These are phyloP conservation scores for Microcebus tavaratra DNA, from an alignment of 2,113 vertebrate genomes.

Conservation along the genomic window DNA sequence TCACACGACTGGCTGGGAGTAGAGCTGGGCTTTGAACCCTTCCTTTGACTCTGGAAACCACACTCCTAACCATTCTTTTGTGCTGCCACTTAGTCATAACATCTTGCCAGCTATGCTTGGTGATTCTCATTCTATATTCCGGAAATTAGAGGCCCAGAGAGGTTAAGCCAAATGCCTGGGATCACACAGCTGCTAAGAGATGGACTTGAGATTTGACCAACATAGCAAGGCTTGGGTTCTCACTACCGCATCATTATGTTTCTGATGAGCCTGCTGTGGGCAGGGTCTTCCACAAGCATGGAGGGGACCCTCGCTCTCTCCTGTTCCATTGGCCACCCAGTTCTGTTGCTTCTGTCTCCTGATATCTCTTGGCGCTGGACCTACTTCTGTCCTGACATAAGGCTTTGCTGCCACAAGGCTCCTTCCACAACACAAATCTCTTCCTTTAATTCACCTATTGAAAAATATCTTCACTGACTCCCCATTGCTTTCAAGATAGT, in stretches of 20 bases:
- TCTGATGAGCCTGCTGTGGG: neutral
- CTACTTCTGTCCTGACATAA: neutral
- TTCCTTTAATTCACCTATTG: neutral
- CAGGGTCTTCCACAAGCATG: neutral
- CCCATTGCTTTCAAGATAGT: neutral
- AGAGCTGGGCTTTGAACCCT: neutral
- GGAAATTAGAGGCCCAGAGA: conserved; percentile 23
- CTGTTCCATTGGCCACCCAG: fast-evolving
- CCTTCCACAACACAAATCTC: neutral
- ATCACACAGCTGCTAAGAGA: neutral
- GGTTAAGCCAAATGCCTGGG: neutral
- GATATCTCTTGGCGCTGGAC: neutral
- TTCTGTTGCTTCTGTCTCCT: neutral
- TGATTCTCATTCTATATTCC: neutral
- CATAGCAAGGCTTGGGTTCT: neutral
- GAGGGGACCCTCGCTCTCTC: neutral
- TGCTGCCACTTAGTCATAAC: neutral
- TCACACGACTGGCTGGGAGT: neutral
- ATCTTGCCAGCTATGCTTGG: neutral
- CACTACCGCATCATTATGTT: neutral
- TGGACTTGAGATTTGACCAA: neutral
- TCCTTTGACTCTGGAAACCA: neutral
- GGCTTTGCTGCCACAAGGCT: neutral
- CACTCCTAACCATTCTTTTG: neutral
- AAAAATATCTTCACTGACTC: neutral